Evolutionary conservation across 2,113 vertebrate genomes (phyloP).

Genomic region (Otis tarda): DNA sequence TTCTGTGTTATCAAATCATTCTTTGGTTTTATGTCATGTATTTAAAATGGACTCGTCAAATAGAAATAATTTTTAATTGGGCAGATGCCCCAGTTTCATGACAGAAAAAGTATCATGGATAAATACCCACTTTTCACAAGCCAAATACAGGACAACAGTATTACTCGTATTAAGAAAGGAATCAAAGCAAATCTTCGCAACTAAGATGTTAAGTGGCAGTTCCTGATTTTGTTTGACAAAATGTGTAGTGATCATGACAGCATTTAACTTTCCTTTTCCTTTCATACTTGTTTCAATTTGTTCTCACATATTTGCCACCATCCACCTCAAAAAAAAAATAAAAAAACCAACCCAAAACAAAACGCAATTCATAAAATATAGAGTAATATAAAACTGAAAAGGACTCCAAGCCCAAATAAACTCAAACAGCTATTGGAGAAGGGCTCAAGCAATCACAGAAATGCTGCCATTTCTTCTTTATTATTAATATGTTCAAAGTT

Average conservation of each 20-base stretch:
- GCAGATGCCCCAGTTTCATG: background rate
- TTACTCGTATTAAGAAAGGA: background rate
- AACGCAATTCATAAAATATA: background rate
- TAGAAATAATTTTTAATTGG: background rate
- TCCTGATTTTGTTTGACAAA: background rate
- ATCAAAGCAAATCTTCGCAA: background rate
- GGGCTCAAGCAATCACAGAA: background rate
- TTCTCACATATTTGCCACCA: background rate
- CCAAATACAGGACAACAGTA: background rate
- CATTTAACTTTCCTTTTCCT: background rate
- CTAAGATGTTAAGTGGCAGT: accelerated
- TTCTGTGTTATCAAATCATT: background rate
- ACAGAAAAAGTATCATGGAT: background rate
- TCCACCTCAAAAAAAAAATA: background rate
- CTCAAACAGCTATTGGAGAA: background rate
- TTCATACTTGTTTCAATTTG: background rate
- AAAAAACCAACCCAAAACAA: background rate
- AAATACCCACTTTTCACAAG: background rate
- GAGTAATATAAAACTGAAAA: background rate
- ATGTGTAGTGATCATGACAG: accelerated
- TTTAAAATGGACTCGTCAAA: background rate
- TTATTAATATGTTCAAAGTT: background rate
- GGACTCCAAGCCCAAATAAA: background rate
- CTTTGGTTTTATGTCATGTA: background rate
- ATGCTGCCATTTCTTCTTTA: background rate